Conservation (phyloP, 2,797 vertebrate genomes). For the Streptopelia turtur region DNA sequence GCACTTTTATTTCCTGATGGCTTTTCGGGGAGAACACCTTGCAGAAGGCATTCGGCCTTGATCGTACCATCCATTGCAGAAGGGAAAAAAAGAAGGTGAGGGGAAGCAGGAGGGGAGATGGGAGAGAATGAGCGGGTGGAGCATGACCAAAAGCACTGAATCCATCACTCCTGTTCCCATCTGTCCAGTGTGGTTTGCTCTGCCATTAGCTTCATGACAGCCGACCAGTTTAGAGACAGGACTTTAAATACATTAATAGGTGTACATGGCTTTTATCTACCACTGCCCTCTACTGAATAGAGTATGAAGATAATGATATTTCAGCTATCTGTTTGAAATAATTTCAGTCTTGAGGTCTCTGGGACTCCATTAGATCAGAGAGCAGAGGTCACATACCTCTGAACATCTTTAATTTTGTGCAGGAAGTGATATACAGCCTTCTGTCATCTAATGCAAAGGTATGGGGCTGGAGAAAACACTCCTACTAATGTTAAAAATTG, state of each 20-base stretch:
- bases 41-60: not conserved
- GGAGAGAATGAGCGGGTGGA: not conserved
- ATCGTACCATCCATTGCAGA: not conserved
- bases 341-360: not conserved
- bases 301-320: slow-evolving; percentile 3
- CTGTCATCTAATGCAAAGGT: not conserved
- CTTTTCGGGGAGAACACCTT: slow-evolving; percentile 4
- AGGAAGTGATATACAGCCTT: not conserved
- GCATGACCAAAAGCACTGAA: not conserved
- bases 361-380: not conserved
- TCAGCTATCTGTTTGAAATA: not conserved
- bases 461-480: not conserved
- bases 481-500: not conserved
- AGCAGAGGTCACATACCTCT: not conserved
- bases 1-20: slow-evolving; percentile 19
- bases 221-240: not conserved
- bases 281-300: slow-evolving; percentile 52
- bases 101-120: not conserved
- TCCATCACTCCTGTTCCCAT: not conserved
- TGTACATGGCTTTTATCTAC: slow-evolving; percentile 23
- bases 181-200: not conserved
- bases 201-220: not conserved
- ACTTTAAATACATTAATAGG: not conserved
- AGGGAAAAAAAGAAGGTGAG: accelerated
- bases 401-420: slow-evolving; percentile 2